phyloP scores from a whole-genome alignment of 2,113 vertebrate species.

The human region GRCh38 chr7:1943001-1943500 shows the following conservation, averaged over 20 bases:
- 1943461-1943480: no score
- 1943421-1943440: no score
- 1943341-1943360: accelerated
- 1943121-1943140: not conserved
- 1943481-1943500: accelerated
- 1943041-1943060: not conserved
- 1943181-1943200: accelerated
- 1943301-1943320: not conserved
- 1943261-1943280: not conserved
- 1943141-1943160: no score
- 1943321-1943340: accelerated
- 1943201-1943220: not conserved
- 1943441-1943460: no score
- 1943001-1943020: not conserved
- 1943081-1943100: not conserved
- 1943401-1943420: not conserved
- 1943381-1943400: no score
- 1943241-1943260: accelerated
- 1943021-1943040: no score
- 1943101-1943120: not conserved
- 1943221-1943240: not conserved
- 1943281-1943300: not conserved
- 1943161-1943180: no score
- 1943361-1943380: accelerated
- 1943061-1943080: accelerated